Evolutionary conservation across 2,113 vertebrate species (phyloP), one percentile per base, ranked within the genome.

Genomic region (Coptodon bakossiorum): DNA sequence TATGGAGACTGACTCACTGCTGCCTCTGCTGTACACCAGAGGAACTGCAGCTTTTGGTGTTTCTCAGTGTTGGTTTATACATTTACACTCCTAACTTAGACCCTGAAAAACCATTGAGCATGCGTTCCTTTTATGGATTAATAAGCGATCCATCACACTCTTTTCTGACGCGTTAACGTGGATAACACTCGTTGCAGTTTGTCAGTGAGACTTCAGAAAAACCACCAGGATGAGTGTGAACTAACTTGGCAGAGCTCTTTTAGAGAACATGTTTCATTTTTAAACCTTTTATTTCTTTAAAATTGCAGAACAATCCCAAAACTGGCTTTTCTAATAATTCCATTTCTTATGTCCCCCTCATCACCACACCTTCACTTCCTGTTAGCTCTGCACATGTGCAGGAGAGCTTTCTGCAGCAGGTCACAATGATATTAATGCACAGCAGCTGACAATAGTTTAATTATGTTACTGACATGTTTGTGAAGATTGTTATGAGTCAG

Each of bases 51-150:
- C 5, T 1, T 4, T 3, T 4, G 22, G 13, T 45, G 22, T 9
- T 27, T 73, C 38, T 40, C n/a, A 2, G 2, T 68, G 59, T 24
- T 71, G 66, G 13, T 22, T 71, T 68, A 10, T 34, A 31, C 8
- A 66, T 22, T 7, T 68, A n/a, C 6, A 0, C 17, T 38, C 17
- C 10, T 71, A 22, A 8, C 11, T 0, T 68, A 0, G 38, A 40
- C 36, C 19, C 24, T 29, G 24, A 59, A 59, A 29, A 59, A 29
- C 56, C 56, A 29, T 0, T 59, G 56, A 59, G 56, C 24, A 1
- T 13, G 61, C 6, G 6, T 66, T 22, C 17, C 6, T 66, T 0
- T 2, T 68, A 1, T 63, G 17, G 9, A 63, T 66, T 12, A 36
- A 66, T 36, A 66, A n/a, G 16, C 9, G 0, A 61, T 34, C 10